These are phyloP conservation scores for Malacosoma neustria DNA, from an alignment of 2,888 invertebrate species.

Conservation along the genomic window DNA sequence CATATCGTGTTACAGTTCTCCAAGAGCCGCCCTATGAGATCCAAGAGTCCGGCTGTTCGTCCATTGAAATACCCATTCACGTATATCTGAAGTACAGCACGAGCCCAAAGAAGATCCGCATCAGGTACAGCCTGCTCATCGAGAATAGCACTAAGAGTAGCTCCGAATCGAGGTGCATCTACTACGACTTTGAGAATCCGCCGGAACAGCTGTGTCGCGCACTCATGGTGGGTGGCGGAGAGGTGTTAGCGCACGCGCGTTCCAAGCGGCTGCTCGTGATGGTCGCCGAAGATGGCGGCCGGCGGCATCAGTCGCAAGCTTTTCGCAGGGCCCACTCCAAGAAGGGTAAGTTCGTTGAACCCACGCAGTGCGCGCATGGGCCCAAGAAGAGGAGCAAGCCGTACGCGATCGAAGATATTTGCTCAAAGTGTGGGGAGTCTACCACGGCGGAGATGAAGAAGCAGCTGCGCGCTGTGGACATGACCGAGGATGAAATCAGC, in stretches of 20 bases:
- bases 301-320: constrained; percentile 11
- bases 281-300: constrained; percentile 34
- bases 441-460: constrained; percentile 45
- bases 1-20: constrained; percentile 45
- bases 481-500: constrained; percentile 55
- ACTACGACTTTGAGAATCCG: constrained; percentile 61
- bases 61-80: constrained; percentile 63
- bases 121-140: constrained; percentile 55
- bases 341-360: constrained; percentile 48
- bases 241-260: constrained; percentile 36
- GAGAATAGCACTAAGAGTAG: constrained; percentile 51
- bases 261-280: constrained; percentile 38
- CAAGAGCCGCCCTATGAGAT: constrained; percentile 71
- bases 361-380: constrained; percentile 39
- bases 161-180: constrained; percentile 52
- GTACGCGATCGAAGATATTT: constrained; percentile 38
- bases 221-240: constrained; percentile 58
- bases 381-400: constrained; percentile 30
- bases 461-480: constrained; percentile 41
- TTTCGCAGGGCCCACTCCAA: constrained; percentile 22
- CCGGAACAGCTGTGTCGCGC: constrained; percentile 46
- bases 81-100: constrained; percentile 61
- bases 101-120: constrained; percentile 57
- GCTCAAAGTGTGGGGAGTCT: constrained; percentile 50
- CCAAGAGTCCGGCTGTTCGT: constrained; percentile 63